Conservation (phyloP, 1,140 invertebrate species). For the Tetramorium alpestre region DNA sequence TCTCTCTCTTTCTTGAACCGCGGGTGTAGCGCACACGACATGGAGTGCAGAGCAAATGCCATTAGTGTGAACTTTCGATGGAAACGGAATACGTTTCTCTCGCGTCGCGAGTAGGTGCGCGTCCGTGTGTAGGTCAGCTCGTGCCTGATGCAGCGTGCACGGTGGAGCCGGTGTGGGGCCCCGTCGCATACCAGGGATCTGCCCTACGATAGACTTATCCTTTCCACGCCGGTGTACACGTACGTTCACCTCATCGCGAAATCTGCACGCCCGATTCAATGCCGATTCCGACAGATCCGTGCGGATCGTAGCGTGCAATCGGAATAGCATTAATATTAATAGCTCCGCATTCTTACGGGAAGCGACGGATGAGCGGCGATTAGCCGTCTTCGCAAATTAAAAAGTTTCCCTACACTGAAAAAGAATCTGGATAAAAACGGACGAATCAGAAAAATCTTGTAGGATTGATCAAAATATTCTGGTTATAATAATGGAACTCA, state of each 20-base stretch:
- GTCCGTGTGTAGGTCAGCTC: conserved; percentile 76
- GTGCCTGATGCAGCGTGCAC: conserved; percentile 64
- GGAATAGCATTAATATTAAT: conserved; percentile 1
- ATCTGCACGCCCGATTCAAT: background rate
- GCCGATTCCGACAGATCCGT: background rate
- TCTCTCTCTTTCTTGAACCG: background rate
- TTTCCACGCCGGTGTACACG: conserved; percentile 43
- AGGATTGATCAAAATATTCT: too few relatives aligned
- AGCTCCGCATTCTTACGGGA: background rate
- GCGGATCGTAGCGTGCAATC: conserved; percentile 15
- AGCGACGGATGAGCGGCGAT: background rate
- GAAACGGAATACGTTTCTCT: conserved; percentile 72
- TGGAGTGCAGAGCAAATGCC: conserved; percentile 77
- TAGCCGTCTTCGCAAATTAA: background rate
- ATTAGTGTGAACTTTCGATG: conserved; percentile 83
- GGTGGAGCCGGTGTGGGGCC: conserved; percentile 67
- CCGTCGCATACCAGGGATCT: conserved; percentile 71
- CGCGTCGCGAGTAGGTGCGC: conserved; percentile 54
- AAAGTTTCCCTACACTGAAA: background rate
- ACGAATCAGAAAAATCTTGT: too few relatives aligned
- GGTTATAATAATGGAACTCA: too few relatives aligned
- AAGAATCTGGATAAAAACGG: too few relatives aligned
- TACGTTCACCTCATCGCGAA: conserved; percentile 14
- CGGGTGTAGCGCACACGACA: conserved; percentile 25
- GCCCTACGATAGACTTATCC: conserved; percentile 58